phyloP scores from a whole-genome alignment of 2,888 invertebrate genomes.

The Chloroclysta siterata region DNA sequence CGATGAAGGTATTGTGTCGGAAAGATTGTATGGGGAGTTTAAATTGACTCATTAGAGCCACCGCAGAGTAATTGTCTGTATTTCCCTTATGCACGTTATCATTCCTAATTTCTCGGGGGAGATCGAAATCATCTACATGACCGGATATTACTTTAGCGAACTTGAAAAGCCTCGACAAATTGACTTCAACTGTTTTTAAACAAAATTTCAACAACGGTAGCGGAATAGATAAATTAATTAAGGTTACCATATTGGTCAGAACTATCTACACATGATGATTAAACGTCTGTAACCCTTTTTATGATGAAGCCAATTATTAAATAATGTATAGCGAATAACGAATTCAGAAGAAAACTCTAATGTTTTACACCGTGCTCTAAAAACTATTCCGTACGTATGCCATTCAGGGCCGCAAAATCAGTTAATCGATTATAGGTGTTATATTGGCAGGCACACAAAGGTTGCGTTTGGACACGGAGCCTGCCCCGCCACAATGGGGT shows the following conservation, averaged over 20 bases:
- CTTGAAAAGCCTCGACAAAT: conserved; percentile 24
- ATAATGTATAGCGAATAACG: no score
- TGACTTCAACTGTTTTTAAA: conserved; percentile 9
- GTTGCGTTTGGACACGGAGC: conserved; percentile 60
- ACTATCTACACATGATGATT: no score
- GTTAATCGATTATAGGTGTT: conserved; percentile 71
- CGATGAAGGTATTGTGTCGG: conserved; percentile 66
- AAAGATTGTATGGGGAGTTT: conserved; percentile 66
- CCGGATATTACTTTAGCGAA: conserved; percentile 29
- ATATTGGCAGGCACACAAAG: conserved; percentile 61
- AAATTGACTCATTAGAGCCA: conserved; percentile 69
- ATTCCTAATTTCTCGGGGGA: conserved; percentile 55
- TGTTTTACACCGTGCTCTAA: background rate
- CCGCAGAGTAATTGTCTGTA: conserved; percentile 64
- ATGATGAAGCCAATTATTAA: no score
- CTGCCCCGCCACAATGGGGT: conserved; percentile 60
- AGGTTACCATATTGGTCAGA: no score
- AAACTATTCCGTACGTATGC: conserved; percentile 20
- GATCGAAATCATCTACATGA: conserved; percentile 34
- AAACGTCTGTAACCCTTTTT: no score
- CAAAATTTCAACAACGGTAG: background rate
- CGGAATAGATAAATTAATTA: no score
- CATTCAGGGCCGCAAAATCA: conserved; percentile 54
- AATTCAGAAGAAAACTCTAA: no score
- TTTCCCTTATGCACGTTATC: conserved; percentile 60